A percentile compares a stretch with the other conserved stretches of the same genome.
Conservation (phyloP, 2,113 vertebrate species). For the Phyllostomus hastatus region DNA sequence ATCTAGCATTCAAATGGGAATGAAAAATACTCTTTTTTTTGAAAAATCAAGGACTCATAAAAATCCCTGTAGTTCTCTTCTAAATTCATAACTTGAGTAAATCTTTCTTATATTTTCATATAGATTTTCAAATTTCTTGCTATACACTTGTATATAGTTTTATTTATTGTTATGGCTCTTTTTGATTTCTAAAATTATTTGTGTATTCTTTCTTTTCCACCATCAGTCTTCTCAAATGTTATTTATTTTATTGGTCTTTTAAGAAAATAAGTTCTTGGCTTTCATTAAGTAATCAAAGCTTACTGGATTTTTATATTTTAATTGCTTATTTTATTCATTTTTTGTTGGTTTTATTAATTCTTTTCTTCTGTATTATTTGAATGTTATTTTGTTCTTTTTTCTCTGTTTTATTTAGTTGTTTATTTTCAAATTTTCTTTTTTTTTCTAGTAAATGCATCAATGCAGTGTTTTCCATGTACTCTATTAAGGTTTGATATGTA, state of each 20-base stretch:
- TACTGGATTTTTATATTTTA: background rate
- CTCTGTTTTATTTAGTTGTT: background rate
- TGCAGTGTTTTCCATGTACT: background rate
- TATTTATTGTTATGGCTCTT: background rate
- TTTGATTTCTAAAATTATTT: background rate
- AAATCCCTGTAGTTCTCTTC: background rate
- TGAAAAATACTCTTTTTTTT: background rate
- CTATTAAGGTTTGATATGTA: background rate
- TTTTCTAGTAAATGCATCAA: background rate
- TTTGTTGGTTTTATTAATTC: background rate
- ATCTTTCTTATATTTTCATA: background rate
- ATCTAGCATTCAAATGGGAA: background rate
- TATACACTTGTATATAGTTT: background rate
- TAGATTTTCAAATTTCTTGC: background rate
- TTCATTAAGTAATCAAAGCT: background rate
- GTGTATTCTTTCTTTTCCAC: background rate
- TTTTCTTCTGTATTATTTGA: background rate
- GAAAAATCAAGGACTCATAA: background rate
- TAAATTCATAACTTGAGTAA: background rate
- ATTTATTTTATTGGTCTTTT: background rate
- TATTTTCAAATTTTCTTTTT: background rate
- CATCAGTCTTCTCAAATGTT: background rate
- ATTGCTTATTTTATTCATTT: background rate
- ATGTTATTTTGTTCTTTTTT: background rate
- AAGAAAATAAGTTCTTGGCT: background rate